Evolutionary conservation across 1,140 invertebrate species (phyloP), one percentile per base, ranked within the genome.

Genomic region (Drosophila nasuta): DNA sequence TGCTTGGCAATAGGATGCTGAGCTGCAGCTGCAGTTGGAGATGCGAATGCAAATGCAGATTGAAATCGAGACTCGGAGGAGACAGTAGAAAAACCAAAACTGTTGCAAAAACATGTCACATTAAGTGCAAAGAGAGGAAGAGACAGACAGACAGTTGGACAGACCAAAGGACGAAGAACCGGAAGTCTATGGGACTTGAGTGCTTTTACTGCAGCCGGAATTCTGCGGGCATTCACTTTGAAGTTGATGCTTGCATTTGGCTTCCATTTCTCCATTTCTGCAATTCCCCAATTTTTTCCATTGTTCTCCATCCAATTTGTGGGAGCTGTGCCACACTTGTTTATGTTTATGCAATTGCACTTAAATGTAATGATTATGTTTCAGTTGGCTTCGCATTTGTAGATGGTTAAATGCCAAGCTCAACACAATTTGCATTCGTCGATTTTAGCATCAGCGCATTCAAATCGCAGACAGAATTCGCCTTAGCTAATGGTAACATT

Each of bases 41-140:
- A 6, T 35, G 33, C 7, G 41, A 7, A 35, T 30, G 33, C 17
- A 52, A 38, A 38, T 63, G 28, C 1, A 60, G 38, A 15, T 20
- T 11, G 10, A 52, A 20, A 33, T 57, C 11, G 41, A 70, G 43
- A 38, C 17, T 35, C 7, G 25, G 64, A 17, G 6, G 5, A 83
- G 80, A 76, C 58, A 60, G 60, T 43, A 57, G 60, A 66, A 75
- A 79, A 82, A 71, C 73, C 77, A 71, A 88, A 87, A 86, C 82
- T 88, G 83, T 82, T 87, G 83, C 83, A 83, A 87, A 87, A 87
- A 87, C 83, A 87, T 87, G 82, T 88, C 83, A 82, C 82, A 87
- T 87, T 87, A 87, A 87, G 83, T 87, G 83, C 83, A 83, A 51
- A 35, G 17, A 60, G 48, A 52, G 10, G 25, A 2, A n/a, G 20